Percentiles rank a stretch among this genome's conserved stretches.
Conservation (phyloP, 2,888 invertebrate genomes). For the Ochropleura plecta region DNA sequence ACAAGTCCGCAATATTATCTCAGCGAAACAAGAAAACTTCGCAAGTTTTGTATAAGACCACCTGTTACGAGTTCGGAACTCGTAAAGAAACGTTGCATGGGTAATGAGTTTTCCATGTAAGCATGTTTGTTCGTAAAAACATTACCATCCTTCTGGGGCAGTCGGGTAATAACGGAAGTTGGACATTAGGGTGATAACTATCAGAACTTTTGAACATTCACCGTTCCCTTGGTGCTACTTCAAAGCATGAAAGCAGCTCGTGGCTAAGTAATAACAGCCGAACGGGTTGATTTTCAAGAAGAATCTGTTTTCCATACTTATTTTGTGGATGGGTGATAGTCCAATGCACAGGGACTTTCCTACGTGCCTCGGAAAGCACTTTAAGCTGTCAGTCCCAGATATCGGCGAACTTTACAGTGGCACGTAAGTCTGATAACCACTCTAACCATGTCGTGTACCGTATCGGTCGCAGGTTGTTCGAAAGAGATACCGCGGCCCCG, state of each 20-base stretch:
- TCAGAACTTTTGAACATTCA: slow-evolving; percentile 10
- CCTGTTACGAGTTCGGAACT: slow-evolving; percentile 60
- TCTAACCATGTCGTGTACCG: background rate
- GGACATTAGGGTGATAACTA: too few relatives aligned
- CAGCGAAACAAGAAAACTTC: slow-evolving; percentile 48
- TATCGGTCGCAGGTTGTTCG: too few relatives aligned
- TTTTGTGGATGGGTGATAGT: background rate
- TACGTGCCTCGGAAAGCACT: background rate
- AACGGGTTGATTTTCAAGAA: background rate
- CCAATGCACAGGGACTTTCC: background rate
- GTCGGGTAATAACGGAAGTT: slow-evolving; percentile 3
- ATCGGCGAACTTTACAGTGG: background rate
- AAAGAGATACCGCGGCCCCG: too few relatives aligned
- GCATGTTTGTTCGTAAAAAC: slow-evolving; percentile 23
- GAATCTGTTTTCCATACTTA: background rate
- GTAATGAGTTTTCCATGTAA: slow-evolving; percentile 49
- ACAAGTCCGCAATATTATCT: slow-evolving; percentile 35
- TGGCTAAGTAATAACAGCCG: background rate
- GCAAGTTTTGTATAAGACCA: slow-evolving; percentile 38
- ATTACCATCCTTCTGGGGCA: background rate
- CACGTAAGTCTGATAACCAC: background rate
- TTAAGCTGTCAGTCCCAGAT: background rate
- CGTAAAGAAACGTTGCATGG: slow-evolving; percentile 46
- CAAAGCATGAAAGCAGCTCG: background rate
- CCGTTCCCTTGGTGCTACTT: background rate